phyloP scores from a whole-genome alignment of 2,888 invertebrate species.

The Chrysolina haemoptera region DNA sequence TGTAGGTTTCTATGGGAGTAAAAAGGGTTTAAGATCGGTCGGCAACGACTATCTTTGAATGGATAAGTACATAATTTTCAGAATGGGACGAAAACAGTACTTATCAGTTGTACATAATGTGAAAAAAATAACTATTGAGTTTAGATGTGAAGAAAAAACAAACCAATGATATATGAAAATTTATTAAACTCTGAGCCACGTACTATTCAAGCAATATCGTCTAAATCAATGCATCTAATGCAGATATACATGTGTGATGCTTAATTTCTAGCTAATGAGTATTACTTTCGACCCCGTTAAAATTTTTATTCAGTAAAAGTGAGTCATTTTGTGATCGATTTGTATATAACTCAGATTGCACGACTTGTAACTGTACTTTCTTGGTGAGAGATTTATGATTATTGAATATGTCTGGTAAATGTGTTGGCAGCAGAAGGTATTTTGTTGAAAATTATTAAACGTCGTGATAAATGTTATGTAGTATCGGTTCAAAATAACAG shows the following conservation, averaged over 20 bases:
- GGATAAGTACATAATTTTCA: too few relatives aligned
- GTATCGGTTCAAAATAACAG: not conserved
- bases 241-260: not conserved
- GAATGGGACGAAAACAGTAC: too few relatives aligned
- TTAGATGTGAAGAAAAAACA: too few relatives aligned
- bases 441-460: not conserved
- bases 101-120: too few relatives aligned
- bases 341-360: conserved; percentile 1
- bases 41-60: too few relatives aligned
- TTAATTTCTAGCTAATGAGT: conserved; percentile 7
- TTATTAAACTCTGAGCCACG: not conserved
- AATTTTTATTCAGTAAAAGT: conserved; percentile 17
- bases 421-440: not conserved
- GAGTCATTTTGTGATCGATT: conserved; percentile 3
- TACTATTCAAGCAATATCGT: not conserved
- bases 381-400: not conserved
- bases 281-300: conserved; percentile 1
- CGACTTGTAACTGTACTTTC: not conserved
- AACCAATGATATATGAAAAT: too few relatives aligned
- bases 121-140: too few relatives aligned
- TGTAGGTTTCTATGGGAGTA: too few relatives aligned
- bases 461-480: not conserved
- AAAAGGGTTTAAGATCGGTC: too few relatives aligned
- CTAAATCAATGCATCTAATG: not conserved
- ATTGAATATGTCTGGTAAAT: conserved; percentile 5